Evolutionary conservation across 2,113 vertebrate genomes (phyloP).

Genomic region (Lepus timidus): DNA sequence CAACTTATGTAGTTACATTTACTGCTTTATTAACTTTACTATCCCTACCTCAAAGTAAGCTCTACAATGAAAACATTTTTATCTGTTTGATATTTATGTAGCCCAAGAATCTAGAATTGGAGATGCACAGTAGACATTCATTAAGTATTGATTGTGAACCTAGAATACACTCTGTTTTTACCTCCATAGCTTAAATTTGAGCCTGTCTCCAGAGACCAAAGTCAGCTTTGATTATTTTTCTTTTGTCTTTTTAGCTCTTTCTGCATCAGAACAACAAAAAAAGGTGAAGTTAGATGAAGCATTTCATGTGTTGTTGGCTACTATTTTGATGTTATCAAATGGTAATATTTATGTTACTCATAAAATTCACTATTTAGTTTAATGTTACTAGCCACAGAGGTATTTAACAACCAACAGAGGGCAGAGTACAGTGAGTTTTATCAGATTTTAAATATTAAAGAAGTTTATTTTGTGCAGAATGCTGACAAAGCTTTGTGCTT

Average conservation of each 20-base stretch:
- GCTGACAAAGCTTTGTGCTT: background rate
- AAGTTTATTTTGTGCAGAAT: constrained; percentile 20
- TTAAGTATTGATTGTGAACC: background rate
- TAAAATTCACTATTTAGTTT: constrained; percentile 29
- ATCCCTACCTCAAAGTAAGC: background rate
- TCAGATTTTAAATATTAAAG: constrained; percentile 47
- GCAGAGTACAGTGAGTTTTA: background rate
- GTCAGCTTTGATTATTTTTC: background rate
- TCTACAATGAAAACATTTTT: background rate
- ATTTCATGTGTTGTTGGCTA: background rate
- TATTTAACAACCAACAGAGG: constrained; percentile 26
- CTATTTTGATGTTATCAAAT: background rate
- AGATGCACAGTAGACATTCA: background rate
- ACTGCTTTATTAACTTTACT: background rate
- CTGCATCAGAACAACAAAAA: background rate
- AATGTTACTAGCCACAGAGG: constrained; percentile 7
- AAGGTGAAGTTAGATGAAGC: background rate
- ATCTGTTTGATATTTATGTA: background rate
- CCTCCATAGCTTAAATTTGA: background rate
- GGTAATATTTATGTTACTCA: background rate
- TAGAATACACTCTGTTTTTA: background rate
- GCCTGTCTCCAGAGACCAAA: background rate
- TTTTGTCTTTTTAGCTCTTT: constrained; percentile 20
- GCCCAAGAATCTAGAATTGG: background rate
- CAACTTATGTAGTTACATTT: background rate